Conservation (phyloP, 2,888 invertebrate genomes). For the Spodoptera littoralis region DNA sequence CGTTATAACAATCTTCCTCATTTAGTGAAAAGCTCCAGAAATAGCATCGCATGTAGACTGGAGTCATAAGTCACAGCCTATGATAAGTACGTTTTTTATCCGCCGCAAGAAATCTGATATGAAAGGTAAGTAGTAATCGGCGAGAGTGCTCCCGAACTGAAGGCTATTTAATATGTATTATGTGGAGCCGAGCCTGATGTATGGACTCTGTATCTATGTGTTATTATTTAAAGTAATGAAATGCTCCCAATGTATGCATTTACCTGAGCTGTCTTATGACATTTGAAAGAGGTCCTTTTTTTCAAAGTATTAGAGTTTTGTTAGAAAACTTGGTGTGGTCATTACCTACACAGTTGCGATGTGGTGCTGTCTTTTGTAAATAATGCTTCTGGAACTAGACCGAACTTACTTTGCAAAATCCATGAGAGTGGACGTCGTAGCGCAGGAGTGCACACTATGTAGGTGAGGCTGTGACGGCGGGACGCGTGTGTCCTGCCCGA, state of each 20-base stretch:
- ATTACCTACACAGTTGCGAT: not conserved
- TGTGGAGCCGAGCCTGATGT: slow-evolving; percentile 57
- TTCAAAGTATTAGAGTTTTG: too few species aligned
- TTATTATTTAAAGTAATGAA: slow-evolving; percentile 54
- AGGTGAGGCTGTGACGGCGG: not conserved
- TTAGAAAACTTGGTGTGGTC: not conserved
- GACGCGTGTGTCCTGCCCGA: slow-evolving; percentile 33
- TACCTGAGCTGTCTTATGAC: slow-evolving; percentile 2
- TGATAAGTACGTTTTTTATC: slow-evolving; percentile 61
- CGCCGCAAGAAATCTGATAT: slow-evolving; percentile 66
- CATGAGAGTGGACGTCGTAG: too few species aligned
- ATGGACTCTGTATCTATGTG: slow-evolving; percentile 35
- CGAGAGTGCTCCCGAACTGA: slow-evolving; percentile 63
- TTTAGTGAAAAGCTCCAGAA: slow-evolving; percentile 36
- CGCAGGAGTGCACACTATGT: too few species aligned
- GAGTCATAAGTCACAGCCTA: slow-evolving; percentile 57
- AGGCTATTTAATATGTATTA: slow-evolving; percentile 66
- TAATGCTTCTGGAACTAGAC: too few species aligned
- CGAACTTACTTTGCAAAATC: too few species aligned
- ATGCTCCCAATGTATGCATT: slow-evolving; percentile 18
- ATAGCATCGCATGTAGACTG: slow-evolving; percentile 32
- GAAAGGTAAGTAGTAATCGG: slow-evolving; percentile 63
- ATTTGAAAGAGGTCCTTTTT: not conserved
- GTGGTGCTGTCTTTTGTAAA: not conserved
- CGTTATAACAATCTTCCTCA: slow-evolving; percentile 18